Conservation (phyloP, 2,113 vertebrate genomes). For the Lamprotornis superbus region DNA sequence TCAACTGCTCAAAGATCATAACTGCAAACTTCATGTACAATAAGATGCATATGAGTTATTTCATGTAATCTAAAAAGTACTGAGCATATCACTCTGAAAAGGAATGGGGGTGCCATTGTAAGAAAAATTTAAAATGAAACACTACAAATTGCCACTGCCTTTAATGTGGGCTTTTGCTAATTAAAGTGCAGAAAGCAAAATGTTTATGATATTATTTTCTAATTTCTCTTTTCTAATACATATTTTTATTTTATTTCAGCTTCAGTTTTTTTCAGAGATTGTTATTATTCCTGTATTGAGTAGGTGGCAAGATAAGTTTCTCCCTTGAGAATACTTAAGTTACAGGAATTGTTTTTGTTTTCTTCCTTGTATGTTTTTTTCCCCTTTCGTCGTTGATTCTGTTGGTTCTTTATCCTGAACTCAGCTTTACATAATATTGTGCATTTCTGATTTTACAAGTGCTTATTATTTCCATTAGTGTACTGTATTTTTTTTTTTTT, state of each 20-base stretch:
- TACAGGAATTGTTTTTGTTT: neutral
- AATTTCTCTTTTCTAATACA: neutral
- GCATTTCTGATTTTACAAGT: neutral
- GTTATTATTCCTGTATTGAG: neutral
- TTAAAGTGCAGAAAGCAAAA: neutral
- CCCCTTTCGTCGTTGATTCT: neutral
- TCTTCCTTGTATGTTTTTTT: neutral
- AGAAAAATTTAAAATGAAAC: neutral
- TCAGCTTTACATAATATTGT: neutral
- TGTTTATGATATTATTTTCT: neutral
- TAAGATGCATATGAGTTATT: neutral
- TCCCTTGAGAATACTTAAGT: neutral
- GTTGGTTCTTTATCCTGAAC: neutral
- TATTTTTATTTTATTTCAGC: neutral
- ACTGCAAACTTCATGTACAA: neutral
- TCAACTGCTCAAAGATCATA: neutral
- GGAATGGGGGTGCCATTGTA: neutral
- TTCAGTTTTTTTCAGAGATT: neutral
- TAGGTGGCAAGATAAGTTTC: neutral
- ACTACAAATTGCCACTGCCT: fast-evolving
- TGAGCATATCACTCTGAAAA: neutral
- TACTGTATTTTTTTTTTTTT: neutral
- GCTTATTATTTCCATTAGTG: neutral
- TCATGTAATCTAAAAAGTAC: neutral
- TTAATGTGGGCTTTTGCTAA: neutral